A percentile compares a stretch with the other conserved stretches of the same genome.
Conservation (phyloP, 2,888 invertebrate species). For the Graphium colonna region DNA sequence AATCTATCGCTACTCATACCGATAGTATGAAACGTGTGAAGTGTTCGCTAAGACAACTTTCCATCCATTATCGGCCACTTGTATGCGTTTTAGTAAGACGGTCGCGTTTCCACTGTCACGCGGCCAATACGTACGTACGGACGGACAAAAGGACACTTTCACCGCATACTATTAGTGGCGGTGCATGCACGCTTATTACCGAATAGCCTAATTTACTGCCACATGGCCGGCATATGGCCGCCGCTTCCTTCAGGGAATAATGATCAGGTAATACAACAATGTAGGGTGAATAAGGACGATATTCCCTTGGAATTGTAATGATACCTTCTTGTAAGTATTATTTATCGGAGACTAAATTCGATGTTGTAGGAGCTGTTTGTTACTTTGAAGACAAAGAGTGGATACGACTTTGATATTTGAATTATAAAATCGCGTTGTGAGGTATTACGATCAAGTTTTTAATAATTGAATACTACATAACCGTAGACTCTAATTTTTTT, state of each 20-base stretch:
- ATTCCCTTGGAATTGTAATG: conserved; percentile 23
- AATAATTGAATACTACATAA: too few species aligned
- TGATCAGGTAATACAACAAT: conserved; percentile 37
- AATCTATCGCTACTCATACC: too few species aligned
- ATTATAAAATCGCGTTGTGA: too few species aligned
- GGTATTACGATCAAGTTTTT: too few species aligned
- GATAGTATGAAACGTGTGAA: too few species aligned
- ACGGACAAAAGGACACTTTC: conserved; percentile 36
- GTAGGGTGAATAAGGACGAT: conserved; percentile 12
- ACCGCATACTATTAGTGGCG: conserved; percentile 36
- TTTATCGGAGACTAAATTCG: background rate
- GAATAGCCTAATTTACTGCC: conserved; percentile 39
- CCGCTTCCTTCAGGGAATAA: conserved; percentile 42
- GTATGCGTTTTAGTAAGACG: background rate
- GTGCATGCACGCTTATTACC: conserved; percentile 45
- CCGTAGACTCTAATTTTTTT: too few species aligned
- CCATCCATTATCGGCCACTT: background rate
- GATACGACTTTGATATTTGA: background rate
- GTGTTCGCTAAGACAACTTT: too few species aligned
- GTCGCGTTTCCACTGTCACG: conserved; percentile 2
- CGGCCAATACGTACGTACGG: background rate
- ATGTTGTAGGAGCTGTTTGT: background rate
- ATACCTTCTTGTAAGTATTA: conserved; percentile 7
- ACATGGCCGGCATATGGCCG: conserved; percentile 67
- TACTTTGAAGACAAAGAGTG: background rate